Percentiles rank a stretch among this genome's conserved stretches.
These are phyloP conservation scores for Brachirus orientalis DNA, from an alignment of 2,113 vertebrate species.

Conservation along the genomic window DNA sequence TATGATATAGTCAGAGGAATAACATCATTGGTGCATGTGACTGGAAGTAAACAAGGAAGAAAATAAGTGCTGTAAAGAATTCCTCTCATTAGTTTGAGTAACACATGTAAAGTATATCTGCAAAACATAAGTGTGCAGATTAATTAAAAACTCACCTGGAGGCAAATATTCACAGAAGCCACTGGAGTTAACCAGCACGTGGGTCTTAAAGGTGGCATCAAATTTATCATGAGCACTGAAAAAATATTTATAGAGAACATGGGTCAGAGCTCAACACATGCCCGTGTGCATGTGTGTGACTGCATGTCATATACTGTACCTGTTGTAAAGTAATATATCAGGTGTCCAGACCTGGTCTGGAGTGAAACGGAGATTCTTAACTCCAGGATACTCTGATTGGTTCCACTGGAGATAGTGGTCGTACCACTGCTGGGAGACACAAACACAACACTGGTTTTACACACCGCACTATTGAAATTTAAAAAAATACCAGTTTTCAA, in stretches of 20 bases:
- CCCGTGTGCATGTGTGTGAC: background rate
- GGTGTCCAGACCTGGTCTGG: conserved; percentile 85
- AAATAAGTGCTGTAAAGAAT: too few relatives aligned
- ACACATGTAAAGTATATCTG: too few relatives aligned
- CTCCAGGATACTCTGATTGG: conserved; percentile 84
- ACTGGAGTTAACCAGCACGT: conserved; percentile 85
- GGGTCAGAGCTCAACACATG: conserved; percentile 6
- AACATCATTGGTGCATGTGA: too few relatives aligned
- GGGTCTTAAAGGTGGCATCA: conserved; percentile 84
- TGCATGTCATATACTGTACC: conserved; percentile 71
- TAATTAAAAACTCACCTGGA: conserved; percentile 77
- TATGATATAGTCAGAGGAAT: too few relatives aligned
- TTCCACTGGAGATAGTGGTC: conserved; percentile 87
- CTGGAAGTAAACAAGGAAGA: background rate
- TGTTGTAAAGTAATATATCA: conserved; percentile 85
- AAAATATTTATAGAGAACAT: conserved; percentile 1
- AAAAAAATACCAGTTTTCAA: background rate
- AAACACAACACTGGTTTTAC: conserved; percentile 18
- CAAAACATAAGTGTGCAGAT: background rate
- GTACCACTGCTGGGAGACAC: conserved; percentile 80
- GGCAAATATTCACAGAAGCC: conserved; percentile 86
- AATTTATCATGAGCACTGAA: conserved; percentile 85
- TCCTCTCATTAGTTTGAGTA: too few relatives aligned
- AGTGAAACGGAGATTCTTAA: conserved; percentile 84
- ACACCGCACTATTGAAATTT: background rate